Percentiles rank a stretch among this genome's conserved stretches.
phyloP scores from a whole-genome alignment of 2,888 invertebrate genomes.

The Nomada ferruginata region DNA sequence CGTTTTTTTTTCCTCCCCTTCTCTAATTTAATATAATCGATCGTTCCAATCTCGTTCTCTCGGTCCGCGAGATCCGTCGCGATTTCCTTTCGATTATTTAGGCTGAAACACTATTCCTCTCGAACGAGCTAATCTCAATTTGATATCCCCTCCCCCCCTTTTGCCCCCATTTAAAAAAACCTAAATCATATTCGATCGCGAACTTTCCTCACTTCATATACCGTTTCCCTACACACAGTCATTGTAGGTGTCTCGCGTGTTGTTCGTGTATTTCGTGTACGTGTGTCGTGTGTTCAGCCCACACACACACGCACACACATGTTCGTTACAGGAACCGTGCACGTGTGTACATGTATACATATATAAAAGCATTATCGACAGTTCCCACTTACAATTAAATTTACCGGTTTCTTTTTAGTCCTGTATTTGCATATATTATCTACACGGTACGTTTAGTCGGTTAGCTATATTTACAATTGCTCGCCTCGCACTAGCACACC shows the following conservation, averaged over 20 bases:
- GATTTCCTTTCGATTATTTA: not conserved
- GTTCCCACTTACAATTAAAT: conserved; percentile 72
- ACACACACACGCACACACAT: not conserved
- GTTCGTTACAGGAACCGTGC: not conserved
- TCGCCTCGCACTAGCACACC: conserved; percentile 64
- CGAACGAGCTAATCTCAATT: not conserved
- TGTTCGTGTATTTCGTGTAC: conserved; percentile 16
- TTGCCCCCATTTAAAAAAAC: too few species aligned
- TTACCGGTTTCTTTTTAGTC: conserved; percentile 52
- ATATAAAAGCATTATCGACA: conserved; percentile 81
- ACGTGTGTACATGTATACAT: conserved; percentile 71
- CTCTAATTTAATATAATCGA: not conserved
- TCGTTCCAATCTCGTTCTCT: conserved; percentile 6
- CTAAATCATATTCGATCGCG: not conserved
- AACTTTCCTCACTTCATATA: not conserved
- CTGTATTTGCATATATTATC: conserved; percentile 68
- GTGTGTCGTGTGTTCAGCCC: conserved; percentile 18
- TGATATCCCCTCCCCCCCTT: not conserved
- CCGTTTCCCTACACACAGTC: not conserved
- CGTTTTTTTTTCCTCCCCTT: not conserved
- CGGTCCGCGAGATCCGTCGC: not conserved
- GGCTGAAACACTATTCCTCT: not conserved
- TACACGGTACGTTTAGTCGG: conserved; percentile 78
- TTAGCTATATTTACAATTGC: conserved; percentile 80
- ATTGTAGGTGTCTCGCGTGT: conserved; percentile 35